These are phyloP conservation scores for Dexiosoma caninum DNA, from an alignment of 2,888 invertebrate species.

Conservation along the genomic window DNA sequence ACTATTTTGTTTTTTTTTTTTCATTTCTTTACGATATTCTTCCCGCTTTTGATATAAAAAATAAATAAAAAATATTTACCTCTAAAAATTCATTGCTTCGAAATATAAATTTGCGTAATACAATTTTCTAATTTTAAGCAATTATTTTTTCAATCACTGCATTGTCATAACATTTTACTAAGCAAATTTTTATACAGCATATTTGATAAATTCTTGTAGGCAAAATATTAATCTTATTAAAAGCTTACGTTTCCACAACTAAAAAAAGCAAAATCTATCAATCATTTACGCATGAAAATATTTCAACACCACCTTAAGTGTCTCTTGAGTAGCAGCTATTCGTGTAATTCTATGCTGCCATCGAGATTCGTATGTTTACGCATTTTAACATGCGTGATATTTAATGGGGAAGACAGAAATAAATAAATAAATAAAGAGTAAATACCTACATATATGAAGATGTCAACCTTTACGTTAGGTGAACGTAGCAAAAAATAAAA, in stretches of 20 bases:
- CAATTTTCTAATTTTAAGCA: neutral
- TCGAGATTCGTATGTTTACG: neutral
- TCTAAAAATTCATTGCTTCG: no score
- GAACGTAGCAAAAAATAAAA: no score
- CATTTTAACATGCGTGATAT: neutral
- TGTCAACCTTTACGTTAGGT: constrained; percentile 31
- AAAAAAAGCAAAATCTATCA: constrained; percentile 54
- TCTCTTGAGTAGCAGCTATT: constrained; percentile 27
- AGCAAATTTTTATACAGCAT: neutral
- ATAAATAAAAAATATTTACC: no score
- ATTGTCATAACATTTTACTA: neutral
- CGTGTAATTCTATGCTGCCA: neutral
- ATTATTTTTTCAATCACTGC: neutral
- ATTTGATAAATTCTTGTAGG: neutral
- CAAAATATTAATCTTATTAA: constrained; percentile 17
- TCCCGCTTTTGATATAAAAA: no score
- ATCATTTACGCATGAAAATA: constrained; percentile 55
- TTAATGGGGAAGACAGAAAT: no score
- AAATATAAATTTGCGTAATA: no score
- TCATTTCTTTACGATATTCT: no score
- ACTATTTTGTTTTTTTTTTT: no score
- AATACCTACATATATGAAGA: constrained; percentile 26
- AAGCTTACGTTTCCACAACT: neutral
- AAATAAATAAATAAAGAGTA: neutral
- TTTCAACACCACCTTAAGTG: constrained; percentile 55